Base-by-base conservation (phyloP, 1,140 invertebrate genomes). In the Zaprionus davidi region DNA sequence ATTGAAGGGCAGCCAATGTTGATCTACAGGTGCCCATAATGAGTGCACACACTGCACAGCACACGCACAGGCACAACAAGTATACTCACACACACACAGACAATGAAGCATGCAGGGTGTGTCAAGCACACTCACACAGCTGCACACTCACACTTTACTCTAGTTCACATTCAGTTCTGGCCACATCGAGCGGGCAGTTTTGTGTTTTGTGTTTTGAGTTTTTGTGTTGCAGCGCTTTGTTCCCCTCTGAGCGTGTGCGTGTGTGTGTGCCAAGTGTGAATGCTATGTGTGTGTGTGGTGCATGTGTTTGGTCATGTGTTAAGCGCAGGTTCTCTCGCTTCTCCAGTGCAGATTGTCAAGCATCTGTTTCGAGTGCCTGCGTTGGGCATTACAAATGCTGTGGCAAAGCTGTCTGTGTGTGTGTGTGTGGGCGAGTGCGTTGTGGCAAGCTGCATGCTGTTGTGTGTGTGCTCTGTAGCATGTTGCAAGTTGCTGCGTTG, bases 381-480 rank as follows among this genome's bases (percentile, higher is more conserved):
- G 28, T 66, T 78, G 67, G 79, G 83, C 80, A 88, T 87, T 71
- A 72, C 72, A 80, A 87, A 88, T 83, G 77, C 84, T 87, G 77
- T 86, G 83, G 76, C 83, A 82, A 82, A 65, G 65, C 79, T 67
- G 46, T 17, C 15, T n/a, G 41, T n/a, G 41, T 6, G 41, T 17
- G 17, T 20, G 44, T 49, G n/a, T 76, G 36, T 70, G 80, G 71
- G 73, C 75, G 36, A 38, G 75, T 59, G 77, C 53, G 73, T 66
- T 83, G 67, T 22, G 38, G 71, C 71, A 65, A 46, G 41, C n/a
- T 46, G 79, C 75, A 56, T 78, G 79, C 75, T 70, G 79, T 82
- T 70, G 81, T 77, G 74, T 79, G 71, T 79, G 75, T 59, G 77
- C 58, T 69, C 65, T 83, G 67, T 22, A 31, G 71, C 71, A 65